phyloP scores from a whole-genome alignment of 2,888 invertebrate genomes.

The Auanema sp. region DNA sequence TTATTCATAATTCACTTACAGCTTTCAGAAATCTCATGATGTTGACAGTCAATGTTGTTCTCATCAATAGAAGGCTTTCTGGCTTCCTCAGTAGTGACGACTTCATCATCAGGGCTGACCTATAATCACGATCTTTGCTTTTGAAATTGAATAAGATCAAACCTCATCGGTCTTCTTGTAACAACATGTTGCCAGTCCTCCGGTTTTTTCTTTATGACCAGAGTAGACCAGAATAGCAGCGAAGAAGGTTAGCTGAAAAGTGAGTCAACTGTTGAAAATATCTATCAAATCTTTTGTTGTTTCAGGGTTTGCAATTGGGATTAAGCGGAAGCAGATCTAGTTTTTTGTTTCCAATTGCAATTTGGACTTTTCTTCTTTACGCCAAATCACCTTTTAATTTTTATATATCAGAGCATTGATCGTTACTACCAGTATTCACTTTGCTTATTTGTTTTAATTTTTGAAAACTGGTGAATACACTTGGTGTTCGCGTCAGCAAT shows the following conservation, averaged over 20 bases:
- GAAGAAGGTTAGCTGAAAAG: conserved; percentile 60
- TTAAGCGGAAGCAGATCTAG: neutral
- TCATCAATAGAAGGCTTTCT: conserved; percentile 19
- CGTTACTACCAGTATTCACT: neutral
- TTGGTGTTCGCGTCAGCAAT: too few species aligned
- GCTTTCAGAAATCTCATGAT: conserved; percentile 40
- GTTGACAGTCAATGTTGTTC: conserved; percentile 31
- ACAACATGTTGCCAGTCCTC: conserved; percentile 56
- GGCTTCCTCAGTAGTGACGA: neutral
- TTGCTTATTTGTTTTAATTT: neutral
- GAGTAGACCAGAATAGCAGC: conserved; percentile 60
- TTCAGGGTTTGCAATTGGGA: too few species aligned
- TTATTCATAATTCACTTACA: conserved; percentile 23
- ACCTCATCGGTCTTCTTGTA: conserved; percentile 32
- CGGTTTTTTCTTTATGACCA: conserved; percentile 53
- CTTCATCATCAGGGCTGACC: neutral
- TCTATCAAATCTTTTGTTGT: too few species aligned
- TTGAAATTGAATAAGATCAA: neutral
- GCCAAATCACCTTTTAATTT: neutral
- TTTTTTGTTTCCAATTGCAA: conserved; percentile 5
- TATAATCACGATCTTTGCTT: neutral
- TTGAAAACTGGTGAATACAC: too few species aligned
- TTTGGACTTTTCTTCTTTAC: neutral
- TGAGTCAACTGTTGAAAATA: too few species aligned
- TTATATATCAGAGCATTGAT: too few species aligned